phyloP scores from a whole-genome alignment of 2,888 invertebrate species.

The Drosophila falleni region DNA sequence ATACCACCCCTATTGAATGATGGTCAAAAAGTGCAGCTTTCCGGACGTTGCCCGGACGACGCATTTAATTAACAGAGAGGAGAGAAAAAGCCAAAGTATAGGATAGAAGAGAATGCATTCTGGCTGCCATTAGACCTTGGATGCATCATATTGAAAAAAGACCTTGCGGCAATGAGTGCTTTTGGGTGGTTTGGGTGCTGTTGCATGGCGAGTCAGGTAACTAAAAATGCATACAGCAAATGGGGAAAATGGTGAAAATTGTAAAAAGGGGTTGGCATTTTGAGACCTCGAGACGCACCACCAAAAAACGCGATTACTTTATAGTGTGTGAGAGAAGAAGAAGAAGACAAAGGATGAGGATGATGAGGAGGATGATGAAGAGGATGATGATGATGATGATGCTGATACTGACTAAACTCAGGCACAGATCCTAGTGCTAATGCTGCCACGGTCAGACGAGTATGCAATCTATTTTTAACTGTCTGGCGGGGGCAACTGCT shows the following conservation, averaged over 20 bases:
- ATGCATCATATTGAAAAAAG: slow-evolving; percentile 58
- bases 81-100: slow-evolving; percentile 1
- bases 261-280: slow-evolving; percentile 42
- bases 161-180: slow-evolving; percentile 29
- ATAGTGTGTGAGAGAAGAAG: slow-evolving; percentile 11
- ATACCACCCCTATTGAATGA: slow-evolving; percentile 42
- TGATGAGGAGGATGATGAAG: not conserved
- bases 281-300: slow-evolving; percentile 62
- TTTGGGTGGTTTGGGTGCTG: slow-evolving; percentile 5
- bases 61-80: slow-evolving; percentile 71
- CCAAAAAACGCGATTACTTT: slow-evolving; percentile 59
- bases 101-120: slow-evolving; percentile 53
- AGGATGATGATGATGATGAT: not conserved
- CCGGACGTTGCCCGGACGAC: slow-evolving; percentile 42
- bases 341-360: slow-evolving; percentile 3
- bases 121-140: slow-evolving; percentile 43
- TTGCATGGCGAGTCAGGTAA: slow-evolving; percentile 29
- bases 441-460: slow-evolving; percentile 63
- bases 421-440: slow-evolving; percentile 33
- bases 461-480: slow-evolving; percentile 74
- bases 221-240: slow-evolving; percentile 26
- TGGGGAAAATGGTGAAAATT: slow-evolving; percentile 48
- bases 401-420: slow-evolving; percentile 50
- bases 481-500: slow-evolving; percentile 61
- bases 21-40: slow-evolving; percentile 52